These are phyloP conservation scores for Lemur catta DNA, from an alignment of 2,797 vertebrate genomes.

Conservation along the genomic window DNA sequence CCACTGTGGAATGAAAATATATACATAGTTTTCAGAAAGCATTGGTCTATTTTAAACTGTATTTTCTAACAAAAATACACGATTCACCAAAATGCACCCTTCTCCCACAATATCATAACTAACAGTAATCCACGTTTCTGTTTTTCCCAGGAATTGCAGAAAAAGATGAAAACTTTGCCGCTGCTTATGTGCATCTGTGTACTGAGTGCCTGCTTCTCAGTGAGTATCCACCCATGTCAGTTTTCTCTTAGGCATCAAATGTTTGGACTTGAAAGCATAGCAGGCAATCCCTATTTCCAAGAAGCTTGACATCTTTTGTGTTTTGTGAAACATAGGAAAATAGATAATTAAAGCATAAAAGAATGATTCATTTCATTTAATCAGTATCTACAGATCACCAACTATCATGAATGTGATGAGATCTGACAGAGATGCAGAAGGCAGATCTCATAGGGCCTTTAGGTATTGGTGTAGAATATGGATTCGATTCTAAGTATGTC, in stretches of 20 bases:
- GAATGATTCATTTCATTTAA: background rate
- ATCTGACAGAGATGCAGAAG: background rate
- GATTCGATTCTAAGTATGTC: background rate
- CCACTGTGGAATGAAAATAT: background rate
- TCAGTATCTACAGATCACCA: background rate
- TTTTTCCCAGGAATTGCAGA: background rate
- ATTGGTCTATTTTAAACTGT: background rate
- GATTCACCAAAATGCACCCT: background rate
- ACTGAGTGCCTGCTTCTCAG: constrained; percentile 38
- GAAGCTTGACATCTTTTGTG: background rate
- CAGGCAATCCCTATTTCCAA: background rate
- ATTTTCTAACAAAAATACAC: background rate
- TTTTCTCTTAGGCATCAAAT: background rate
- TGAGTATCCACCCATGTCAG: constrained; percentile 9
- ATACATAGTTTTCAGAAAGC: background rate
- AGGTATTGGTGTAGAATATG: background rate
- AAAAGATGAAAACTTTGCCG: constrained; percentile 41
- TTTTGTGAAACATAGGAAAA: background rate
- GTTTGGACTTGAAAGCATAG: background rate
- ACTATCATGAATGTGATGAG: background rate
- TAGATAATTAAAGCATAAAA: background rate
- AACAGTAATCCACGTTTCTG: background rate
- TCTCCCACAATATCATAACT: background rate
- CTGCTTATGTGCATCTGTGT: background rate
- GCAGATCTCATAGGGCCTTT: too few relatives aligned